Percentiles rank a stretch among this genome's conserved stretches.
Conservation (phyloP, 2,113 vertebrate species). For the Tetraodon nigroviridis region DNA sequence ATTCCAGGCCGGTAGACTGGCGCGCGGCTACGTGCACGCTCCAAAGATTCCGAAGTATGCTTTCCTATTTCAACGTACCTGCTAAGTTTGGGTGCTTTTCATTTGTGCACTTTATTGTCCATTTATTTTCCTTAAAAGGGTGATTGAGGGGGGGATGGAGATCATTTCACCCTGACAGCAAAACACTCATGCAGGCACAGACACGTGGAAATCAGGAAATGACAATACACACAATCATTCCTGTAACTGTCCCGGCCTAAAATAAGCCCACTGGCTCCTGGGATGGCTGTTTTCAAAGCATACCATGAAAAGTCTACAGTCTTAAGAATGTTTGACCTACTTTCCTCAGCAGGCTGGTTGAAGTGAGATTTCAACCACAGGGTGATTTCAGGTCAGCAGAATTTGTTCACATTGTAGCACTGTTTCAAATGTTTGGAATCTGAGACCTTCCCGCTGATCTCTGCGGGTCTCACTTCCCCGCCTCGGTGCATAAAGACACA, state of each 20-base stretch:
- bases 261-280: conserved; percentile 2
- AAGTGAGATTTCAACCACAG: conserved; percentile 32
- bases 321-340: conserved; percentile 60
- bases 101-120: background rate
- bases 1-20: conserved; percentile 46
- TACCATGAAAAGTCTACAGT: conserved; percentile 25
- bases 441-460: conserved; percentile 48
- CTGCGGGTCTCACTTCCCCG: conserved; percentile 42
- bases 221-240: conserved; percentile 43
- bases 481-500: conserved; percentile 44
- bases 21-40: conserved; percentile 28
- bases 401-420: conserved; percentile 18
- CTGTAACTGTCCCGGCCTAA: conserved; percentile 17
- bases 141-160: too few species aligned
- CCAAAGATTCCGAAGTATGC: too few species aligned
- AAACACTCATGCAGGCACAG: conserved; percentile 37
- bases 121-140: background rate
- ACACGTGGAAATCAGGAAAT: conserved; percentile 61
- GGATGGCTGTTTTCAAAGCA: conserved; percentile 14
- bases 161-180: conserved; percentile 13
- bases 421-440: conserved; percentile 44
- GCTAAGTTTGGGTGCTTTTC: too few species aligned
- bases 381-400: conserved; percentile 40
- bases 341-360: conserved; percentile 36
- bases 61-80: too few species aligned